These are phyloP conservation scores for Orthosia incerta DNA, from an alignment of 2,888 invertebrate genomes.

Conservation along the genomic window DNA sequence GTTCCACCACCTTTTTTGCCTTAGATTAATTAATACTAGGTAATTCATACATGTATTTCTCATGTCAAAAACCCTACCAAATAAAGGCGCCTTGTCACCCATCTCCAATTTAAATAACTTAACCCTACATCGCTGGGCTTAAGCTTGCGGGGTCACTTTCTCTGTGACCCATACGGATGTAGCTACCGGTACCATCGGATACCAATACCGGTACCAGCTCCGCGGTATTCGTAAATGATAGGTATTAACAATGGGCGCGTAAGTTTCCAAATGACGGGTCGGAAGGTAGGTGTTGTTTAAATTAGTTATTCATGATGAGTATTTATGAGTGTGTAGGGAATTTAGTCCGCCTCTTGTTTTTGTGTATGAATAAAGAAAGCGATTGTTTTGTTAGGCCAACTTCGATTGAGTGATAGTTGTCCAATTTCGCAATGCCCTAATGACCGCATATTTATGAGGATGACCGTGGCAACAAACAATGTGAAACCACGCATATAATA, in stretches of 20 bases:
- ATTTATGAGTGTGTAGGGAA: background rate
- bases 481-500: too few species aligned
- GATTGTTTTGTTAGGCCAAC: too few species aligned
- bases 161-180: constrained; percentile 47
- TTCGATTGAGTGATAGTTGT: too few species aligned
- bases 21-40: too few species aligned
- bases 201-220: background rate
- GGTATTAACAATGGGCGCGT: constrained; percentile 22
- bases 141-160: constrained; percentile 50
- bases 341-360: background rate
- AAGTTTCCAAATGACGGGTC: background rate
- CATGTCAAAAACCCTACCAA: background rate
- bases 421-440: too few species aligned
- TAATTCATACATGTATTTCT: background rate
- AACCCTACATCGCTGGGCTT: constrained; percentile 24
- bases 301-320: constrained; percentile 16
- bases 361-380: background rate
- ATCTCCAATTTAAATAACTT: constrained; percentile 20
- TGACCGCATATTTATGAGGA: too few species aligned
- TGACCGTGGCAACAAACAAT: too few species aligned
- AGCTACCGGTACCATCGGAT: constrained; percentile 10
- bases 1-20: too few species aligned
- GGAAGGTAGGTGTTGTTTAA: background rate
- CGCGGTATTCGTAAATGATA: constrained; percentile 50
- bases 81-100: background rate